phyloP scores from a whole-genome alignment of 35 echinoderm and acorn worm species.

The Diadema setosum region DNA sequence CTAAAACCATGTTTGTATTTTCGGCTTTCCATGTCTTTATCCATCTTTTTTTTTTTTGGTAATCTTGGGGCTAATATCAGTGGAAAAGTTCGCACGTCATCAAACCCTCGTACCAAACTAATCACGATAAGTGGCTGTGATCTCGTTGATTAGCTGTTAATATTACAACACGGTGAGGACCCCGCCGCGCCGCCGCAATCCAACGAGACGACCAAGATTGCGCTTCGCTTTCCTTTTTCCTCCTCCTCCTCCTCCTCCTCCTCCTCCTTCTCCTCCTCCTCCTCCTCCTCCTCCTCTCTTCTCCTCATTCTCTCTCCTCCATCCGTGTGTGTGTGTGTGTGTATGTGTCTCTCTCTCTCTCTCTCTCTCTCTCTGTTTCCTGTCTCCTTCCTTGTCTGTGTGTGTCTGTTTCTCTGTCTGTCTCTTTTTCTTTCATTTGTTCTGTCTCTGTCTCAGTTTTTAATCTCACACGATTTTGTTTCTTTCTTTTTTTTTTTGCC shows the following conservation, averaged over 20 bases:
- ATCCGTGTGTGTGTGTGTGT: background rate
- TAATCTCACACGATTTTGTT: background rate
- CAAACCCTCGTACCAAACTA: too few relatives aligned
- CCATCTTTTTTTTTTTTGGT: too few relatives aligned
- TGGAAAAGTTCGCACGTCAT: too few relatives aligned
- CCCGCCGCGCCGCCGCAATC: too few relatives aligned
- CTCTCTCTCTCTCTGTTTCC: background rate
- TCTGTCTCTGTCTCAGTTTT: background rate
- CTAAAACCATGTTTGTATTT: too few relatives aligned
- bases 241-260: background rate
- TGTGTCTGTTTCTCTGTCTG: background rate
- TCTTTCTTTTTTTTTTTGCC: background rate
- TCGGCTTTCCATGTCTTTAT: too few relatives aligned
- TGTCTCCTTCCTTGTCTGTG: background rate
- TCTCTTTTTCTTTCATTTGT: background rate
- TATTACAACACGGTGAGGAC: too few relatives aligned
- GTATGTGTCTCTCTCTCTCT: background rate
- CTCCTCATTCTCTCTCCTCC: background rate
- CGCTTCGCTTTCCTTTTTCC: background rate
- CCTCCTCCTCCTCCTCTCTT: background rate
- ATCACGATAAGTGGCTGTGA: too few relatives aligned
- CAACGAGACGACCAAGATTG: too few relatives aligned
- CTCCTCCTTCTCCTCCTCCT: background rate
- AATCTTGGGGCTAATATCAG: too few relatives aligned
- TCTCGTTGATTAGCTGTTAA: too few relatives aligned